Conservation (phyloP, 2,888 invertebrate species). For the Boloria selene region DNA sequence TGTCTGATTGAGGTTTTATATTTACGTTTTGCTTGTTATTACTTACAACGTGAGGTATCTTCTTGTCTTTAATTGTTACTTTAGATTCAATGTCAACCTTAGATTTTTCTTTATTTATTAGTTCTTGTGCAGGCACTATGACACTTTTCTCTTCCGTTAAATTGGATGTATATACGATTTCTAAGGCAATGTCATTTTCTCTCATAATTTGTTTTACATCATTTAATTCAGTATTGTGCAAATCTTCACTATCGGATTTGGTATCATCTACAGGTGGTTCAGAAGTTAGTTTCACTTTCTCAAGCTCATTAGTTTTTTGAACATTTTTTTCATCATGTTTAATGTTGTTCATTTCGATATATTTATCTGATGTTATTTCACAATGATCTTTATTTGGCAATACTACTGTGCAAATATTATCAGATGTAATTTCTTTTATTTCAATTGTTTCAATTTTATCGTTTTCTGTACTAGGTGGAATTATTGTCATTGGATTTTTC, state of each 20-base stretch:
- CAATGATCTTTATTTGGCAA: neutral
- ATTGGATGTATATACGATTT: conserved; percentile 1
- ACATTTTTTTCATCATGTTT: neutral
- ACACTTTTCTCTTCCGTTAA: conserved; percentile 1
- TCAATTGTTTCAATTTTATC: neutral
- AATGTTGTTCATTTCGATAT: neutral
- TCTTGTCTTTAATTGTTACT: conserved; percentile 1
- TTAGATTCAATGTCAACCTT: neutral
- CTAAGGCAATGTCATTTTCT: conserved; percentile 4
- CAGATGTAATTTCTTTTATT: neutral
- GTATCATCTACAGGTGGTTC: neutral
- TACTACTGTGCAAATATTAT: neutral
- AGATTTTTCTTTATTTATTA: neutral
- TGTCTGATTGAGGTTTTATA: conserved; percentile 12
- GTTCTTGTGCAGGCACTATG: neutral
- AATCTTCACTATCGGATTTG: neutral
- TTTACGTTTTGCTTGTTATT: conserved; percentile 8
- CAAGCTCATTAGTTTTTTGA: neutral
- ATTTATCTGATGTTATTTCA: neutral
- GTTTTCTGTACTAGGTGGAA: neutral
- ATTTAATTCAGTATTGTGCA: neutral
- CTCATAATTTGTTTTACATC: neutral
- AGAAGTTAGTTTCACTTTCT: neutral
- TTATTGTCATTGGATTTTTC: neutral
- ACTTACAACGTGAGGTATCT: neutral